Evolutionary conservation across 2,113 vertebrate species (phyloP).

Genomic region (Boulengeromyrus knoepffleri): DNA sequence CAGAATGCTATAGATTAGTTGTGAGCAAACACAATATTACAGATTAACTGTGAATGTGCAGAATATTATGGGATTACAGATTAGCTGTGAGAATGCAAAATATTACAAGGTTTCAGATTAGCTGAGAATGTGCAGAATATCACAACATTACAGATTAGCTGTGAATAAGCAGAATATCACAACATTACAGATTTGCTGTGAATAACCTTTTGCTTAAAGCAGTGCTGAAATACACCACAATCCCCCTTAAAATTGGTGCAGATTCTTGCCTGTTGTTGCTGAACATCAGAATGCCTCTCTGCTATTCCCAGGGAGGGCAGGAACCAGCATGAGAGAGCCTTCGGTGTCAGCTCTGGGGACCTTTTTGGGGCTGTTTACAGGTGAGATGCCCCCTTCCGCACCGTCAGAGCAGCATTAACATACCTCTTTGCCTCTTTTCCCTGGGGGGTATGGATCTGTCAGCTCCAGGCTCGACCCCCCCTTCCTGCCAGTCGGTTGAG

Average conservation of each 20-base stretch:
- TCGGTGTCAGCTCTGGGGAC: conserved; percentile 63
- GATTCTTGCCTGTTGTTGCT: not conserved
- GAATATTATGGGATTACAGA: not conserved
- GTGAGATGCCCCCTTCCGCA: conserved; percentile 42
- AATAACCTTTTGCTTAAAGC: not conserved
- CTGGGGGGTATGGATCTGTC: not conserved
- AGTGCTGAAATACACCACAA: not conserved
- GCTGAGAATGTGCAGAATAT: not conserved
- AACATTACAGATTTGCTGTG: not conserved
- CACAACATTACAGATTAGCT: not conserved
- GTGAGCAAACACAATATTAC: not conserved
- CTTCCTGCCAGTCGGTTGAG: not conserved
- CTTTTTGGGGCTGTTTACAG: conserved; percentile 82
- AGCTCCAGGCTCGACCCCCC: not conserved
- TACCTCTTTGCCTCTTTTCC: not conserved
- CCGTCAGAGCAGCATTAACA: not conserved
- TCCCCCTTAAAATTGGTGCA: not conserved
- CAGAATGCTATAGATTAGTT: not conserved
- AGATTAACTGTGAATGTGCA: not conserved
- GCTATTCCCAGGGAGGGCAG: conserved; percentile 66
- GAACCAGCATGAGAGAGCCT: conserved; percentile 72
- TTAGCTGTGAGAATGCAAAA: not conserved
- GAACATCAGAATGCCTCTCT: not conserved
- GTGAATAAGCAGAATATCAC: not conserved
- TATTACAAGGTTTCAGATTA: not conserved